Base-by-base conservation (phyloP, 2,113 vertebrate species). In the Dissostichus mawsoni region DNA sequence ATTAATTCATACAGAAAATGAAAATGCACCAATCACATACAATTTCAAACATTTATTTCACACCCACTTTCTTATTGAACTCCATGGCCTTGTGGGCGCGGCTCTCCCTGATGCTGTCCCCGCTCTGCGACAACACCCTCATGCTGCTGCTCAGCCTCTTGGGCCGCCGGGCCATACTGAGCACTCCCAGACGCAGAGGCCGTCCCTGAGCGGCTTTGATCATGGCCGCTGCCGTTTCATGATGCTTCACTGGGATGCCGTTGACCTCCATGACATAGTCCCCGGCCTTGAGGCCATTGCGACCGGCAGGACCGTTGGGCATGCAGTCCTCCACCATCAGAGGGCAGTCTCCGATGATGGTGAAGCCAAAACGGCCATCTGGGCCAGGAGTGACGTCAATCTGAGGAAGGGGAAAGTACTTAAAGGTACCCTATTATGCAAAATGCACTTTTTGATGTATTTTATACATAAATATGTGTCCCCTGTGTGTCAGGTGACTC, bases 31-130 rank as follows among this genome's bases (percentile, higher is more conserved):
- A 45, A 57, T 18, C 4, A 25, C 1, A 51, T 20, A 13, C 23
- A 56, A 13, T 5, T 8, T 8, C 3, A 51, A 9, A 11, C 5
- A 11, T 62, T 12, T 17, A 1, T 11, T 59, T 59, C 11, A 47
- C 17, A 78, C 89, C 9, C 83, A 99, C 98, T 95, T 97, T 96
- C 83, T 85, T 94, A 80, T 96, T 97, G 93, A 99, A 99, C 70
- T 98, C 97, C 89, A 96, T 95, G 2, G 98, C 98, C 73, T 97
- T 98, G 89, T 95, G 94, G 68, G 92, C 96, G n/a, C 97, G 96
- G 69, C 96, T 96, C 51, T 95, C 92, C 69, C 89, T 92, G 23
- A 96, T 86, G 0, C 94, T 78, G 1, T 95, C 94, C 0, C 92
- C 92, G 0, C 93, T 96, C 89, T 95, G 94, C 0, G 93, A 94